Percentiles rank a stretch among this genome's conserved stretches.
Evolutionary conservation across 2,113 vertebrate genomes (phyloP).

Genomic region (Paracanthobrama guichenoti): DNA sequence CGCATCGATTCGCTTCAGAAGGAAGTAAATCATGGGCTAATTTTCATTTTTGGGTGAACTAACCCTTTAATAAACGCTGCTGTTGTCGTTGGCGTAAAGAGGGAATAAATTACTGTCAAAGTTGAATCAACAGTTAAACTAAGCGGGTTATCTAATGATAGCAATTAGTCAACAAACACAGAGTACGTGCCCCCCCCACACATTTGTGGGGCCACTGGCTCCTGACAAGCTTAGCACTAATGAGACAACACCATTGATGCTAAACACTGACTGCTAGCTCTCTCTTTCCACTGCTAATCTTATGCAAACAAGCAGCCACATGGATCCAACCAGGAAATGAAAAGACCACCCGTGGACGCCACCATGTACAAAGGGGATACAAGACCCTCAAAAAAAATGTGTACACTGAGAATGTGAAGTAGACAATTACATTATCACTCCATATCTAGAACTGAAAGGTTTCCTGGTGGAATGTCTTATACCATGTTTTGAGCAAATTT

Average conservation of each 20-base stretch:
- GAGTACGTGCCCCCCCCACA: not conserved
- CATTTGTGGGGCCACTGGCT: conserved; percentile 36
- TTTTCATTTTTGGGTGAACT: no score
- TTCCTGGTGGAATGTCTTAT: not conserved
- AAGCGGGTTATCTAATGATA: conserved; percentile 12
- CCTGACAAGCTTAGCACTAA: conserved; percentile 57
- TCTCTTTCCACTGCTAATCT: conserved; percentile 57
- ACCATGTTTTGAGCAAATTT: not conserved
- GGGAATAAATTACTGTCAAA: not conserved
- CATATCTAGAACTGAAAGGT: not conserved
- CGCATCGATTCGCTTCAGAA: no score
- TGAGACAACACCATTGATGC: conserved; percentile 53
- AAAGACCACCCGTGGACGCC: conserved; percentile 67
- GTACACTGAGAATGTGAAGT: conserved; percentile 46
- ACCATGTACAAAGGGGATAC: conserved; percentile 53
- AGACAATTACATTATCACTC: conserved; percentile 27
- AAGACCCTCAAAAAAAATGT: conserved; percentile 52
- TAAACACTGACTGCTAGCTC: conserved; percentile 28
- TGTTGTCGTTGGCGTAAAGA: not conserved
- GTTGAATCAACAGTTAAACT: not conserved
- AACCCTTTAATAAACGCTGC: not conserved
- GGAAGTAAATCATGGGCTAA: no score
- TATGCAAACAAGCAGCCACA: conserved; percentile 68
- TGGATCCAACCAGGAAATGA: conserved; percentile 68
- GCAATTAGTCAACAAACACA: conserved; percentile 21